Evolutionary conservation across 2,888 invertebrate genomes (phyloP).

Genomic region (Leptinotarsa rubiginosa): DNA sequence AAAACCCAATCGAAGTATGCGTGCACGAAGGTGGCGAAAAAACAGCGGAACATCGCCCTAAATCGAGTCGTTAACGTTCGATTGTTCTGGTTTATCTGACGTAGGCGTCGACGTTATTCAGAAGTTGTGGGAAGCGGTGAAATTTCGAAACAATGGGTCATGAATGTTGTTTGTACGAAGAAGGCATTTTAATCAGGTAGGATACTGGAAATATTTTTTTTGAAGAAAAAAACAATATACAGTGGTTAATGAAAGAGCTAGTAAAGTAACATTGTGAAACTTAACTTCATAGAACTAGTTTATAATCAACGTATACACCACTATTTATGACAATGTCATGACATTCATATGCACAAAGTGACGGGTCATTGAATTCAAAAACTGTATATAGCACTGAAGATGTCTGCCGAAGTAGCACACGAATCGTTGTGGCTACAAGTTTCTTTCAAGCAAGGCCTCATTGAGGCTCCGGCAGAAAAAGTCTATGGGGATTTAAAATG

Average conservation of each 20-base stretch:
- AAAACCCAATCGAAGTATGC: background rate
- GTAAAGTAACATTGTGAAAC: too few species aligned
- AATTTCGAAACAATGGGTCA: conserved; percentile 1
- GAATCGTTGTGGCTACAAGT: too few species aligned
- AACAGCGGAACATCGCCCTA: conserved; percentile 4
- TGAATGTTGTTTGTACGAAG: background rate
- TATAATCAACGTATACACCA: too few species aligned
- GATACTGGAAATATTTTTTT: background rate
- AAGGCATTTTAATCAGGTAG: background rate
- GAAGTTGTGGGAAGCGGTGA: background rate
- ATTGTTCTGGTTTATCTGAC: background rate
- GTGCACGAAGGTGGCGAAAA: conserved; percentile 1
- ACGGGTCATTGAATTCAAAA: too few species aligned
- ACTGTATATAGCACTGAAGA: too few species aligned
- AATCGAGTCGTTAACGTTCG: background rate
- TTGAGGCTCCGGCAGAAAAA: too few species aligned
- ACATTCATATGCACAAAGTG: too few species aligned
- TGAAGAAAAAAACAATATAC: background rate
- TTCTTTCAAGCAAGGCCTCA: too few species aligned
- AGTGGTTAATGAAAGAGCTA: background rate
- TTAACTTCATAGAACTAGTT: too few species aligned
- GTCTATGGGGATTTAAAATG: too few species aligned
- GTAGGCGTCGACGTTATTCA: background rate
- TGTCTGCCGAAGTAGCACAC: too few species aligned
- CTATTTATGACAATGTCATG: too few species aligned